Conservation (phyloP, 1,140 invertebrate species). For the Tribolium castaneum region DNA sequence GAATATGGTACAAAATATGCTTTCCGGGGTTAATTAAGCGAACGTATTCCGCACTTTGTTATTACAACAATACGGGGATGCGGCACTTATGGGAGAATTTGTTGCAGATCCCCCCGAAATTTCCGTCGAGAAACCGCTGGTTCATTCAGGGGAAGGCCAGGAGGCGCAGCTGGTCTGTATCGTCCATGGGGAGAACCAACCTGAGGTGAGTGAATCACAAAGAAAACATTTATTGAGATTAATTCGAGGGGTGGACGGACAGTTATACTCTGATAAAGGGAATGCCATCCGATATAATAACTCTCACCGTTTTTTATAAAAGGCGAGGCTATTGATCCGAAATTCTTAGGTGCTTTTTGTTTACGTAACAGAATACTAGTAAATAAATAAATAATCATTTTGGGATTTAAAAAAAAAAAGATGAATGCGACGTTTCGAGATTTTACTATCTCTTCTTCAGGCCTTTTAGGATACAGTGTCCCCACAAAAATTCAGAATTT, state of each 20-base stretch:
- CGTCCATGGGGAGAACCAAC: constrained; percentile 74
- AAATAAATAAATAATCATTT: no score
- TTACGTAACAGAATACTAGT: no score
- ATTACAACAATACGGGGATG: neutral
- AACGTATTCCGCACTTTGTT: neutral
- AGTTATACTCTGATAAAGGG: neutral
- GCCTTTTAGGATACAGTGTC: no score
- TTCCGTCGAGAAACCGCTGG: constrained; percentile 71
- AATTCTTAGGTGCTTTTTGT: no score
- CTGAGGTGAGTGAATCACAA: constrained; percentile 67
- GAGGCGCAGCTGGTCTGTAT: constrained; percentile 76
- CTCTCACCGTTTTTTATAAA: no score
- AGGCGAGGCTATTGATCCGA: no score
- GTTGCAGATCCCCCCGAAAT: constrained; percentile 70
- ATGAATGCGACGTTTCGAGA: no score
- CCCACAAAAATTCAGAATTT: no score
- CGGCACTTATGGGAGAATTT: constrained; percentile 31
- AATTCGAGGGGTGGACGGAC: neutral
- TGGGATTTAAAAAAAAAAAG: no score
- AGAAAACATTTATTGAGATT: constrained; percentile 1
- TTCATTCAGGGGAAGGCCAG: constrained; percentile 74
- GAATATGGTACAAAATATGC: constrained; percentile 34
- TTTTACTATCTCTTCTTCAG: no score
- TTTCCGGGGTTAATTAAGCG: constrained; percentile 11
- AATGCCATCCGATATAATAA: no score